Conservation (phyloP, 2,888 invertebrate species). For the Brenthis daphne region DNA sequence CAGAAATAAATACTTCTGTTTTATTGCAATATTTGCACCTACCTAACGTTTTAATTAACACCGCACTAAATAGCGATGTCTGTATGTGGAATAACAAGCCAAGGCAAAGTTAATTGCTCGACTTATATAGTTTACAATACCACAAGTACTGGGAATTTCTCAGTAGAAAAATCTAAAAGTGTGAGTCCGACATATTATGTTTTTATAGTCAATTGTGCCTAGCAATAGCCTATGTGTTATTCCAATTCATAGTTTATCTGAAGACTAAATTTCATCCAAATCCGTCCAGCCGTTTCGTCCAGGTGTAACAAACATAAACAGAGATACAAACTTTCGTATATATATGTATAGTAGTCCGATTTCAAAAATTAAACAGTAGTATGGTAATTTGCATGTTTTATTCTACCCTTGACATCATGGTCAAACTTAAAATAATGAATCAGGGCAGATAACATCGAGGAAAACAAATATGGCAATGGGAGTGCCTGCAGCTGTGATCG, state of each 20-base stretch:
- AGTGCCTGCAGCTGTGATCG: slow-evolving; percentile 23
- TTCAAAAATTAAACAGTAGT: not conserved
- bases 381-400: not conserved
- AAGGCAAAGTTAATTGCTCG: not conserved
- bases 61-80: slow-evolving; percentile 12
- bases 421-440: slow-evolving; percentile 30
- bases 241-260: no score
- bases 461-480: slow-evolving; percentile 34
- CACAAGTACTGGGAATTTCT: not conserved
- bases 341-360: no score
- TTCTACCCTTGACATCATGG: slow-evolving; percentile 31
- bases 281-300: no score
- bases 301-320: no score
- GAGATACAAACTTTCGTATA: no score
- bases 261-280: no score
- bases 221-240: no score
- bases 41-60: slow-evolving; percentile 20
- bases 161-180: no score
- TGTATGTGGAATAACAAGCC: slow-evolving; percentile 6
- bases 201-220: no score
- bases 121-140: not conserved
- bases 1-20: not conserved
- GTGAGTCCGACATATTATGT: no score
- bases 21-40: not conserved
- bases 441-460: slow-evolving; percentile 30